Percentiles rank a stretch among this genome's conserved stretches.
Evolutionary conservation across 2,113 vertebrate genomes (phyloP).

Genomic region (Bubalus kerabau): DNA sequence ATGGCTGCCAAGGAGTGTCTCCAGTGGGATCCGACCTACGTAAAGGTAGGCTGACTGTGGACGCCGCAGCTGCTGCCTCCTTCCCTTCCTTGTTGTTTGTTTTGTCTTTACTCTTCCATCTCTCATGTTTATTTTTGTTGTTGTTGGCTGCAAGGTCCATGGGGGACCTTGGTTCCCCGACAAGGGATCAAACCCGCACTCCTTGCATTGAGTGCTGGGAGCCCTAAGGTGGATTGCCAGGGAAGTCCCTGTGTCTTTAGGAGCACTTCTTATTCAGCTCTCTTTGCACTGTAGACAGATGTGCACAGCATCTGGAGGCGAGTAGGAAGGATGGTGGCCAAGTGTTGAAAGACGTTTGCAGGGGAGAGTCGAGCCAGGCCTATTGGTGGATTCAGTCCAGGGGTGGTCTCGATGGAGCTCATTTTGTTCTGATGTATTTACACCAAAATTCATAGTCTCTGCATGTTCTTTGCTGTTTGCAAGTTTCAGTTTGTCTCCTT

Average conservation of each 20-base stretch:
- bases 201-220: background rate
- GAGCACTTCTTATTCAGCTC: background rate
- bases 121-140: background rate
- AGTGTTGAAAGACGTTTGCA: background rate
- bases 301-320: background rate
- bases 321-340: too few relatives aligned
- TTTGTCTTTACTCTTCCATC: background rate
- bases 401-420: background rate
- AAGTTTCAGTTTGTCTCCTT: background rate
- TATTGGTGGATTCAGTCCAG: background rate
- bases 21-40: conserved; percentile 69
- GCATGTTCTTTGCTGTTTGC: background rate
- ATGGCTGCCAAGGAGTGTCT: conserved; percentile 76
- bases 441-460: background rate
- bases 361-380: background rate
- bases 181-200: background rate
- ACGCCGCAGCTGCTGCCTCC: rapidly evolving
- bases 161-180: background rate
- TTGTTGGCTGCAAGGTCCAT: background rate
- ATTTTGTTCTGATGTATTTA: background rate
- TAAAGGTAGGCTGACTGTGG: conserved; percentile 77
- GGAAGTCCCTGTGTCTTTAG: background rate
- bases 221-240: background rate
- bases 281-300: background rate
- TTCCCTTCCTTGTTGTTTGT: background rate